Evolutionary conservation across 2,888 invertebrate species (phyloP).

Genomic region (Agriopis aurantiaria): DNA sequence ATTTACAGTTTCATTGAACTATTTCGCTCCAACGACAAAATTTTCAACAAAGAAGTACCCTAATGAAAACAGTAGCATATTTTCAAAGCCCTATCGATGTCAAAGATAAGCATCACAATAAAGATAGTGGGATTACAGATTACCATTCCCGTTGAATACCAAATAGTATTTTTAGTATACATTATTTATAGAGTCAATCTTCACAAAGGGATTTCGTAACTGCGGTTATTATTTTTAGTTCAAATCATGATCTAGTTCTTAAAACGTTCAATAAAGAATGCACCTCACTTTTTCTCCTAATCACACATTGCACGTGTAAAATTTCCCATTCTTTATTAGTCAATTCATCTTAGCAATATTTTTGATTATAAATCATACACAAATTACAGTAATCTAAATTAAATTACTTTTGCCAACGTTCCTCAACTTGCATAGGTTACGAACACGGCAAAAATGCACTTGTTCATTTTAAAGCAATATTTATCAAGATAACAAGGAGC

Average conservation of each 20-base stretch:
- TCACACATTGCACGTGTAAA: too few species aligned
- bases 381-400: not conserved
- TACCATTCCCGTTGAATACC: constrained; percentile 38
- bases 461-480: not conserved
- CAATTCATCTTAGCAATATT: too few species aligned
- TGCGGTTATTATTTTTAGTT: not conserved
- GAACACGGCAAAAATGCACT: not conserved
- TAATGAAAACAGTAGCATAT: constrained; percentile 37
- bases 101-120: constrained; percentile 42
- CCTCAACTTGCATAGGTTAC: not conserved
- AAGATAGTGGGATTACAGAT: constrained; percentile 41
- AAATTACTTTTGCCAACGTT: not conserved
- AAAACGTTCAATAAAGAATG: not conserved
- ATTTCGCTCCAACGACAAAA: constrained; percentile 11
- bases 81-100: constrained; percentile 40
- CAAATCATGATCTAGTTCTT: not conserved
- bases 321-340: too few species aligned
- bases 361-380: not conserved
- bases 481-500: not conserved
- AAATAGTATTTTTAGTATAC: constrained; percentile 27
- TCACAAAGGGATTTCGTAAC: constrained; percentile 21
- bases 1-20: not conserved
- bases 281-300: too few species aligned
- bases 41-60: constrained; percentile 4
- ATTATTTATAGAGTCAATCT: constrained; percentile 30